phyloP scores from a whole-genome alignment of 2,888 invertebrate genomes.

The Macrophya alboannulata region DNA sequence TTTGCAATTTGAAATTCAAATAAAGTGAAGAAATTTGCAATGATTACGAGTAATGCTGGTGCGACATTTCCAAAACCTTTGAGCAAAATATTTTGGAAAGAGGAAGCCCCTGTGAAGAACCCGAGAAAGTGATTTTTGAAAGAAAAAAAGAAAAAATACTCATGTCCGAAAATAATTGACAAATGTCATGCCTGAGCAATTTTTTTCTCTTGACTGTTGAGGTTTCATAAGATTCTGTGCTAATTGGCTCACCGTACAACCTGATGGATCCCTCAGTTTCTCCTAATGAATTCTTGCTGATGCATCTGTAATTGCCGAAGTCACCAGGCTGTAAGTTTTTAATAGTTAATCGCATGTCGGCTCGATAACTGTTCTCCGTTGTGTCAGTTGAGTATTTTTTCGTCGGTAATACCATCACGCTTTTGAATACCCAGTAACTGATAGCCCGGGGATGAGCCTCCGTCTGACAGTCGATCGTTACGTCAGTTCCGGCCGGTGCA shows the following conservation, averaged over 20 bases:
- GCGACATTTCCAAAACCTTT: neutral
- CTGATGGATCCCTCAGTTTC: slow-evolving; percentile 96
- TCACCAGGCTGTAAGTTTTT: slow-evolving; percentile 91
- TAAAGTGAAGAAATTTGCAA: neutral
- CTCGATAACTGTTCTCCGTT: slow-evolving; percentile 93
- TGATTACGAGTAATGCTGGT: neutral
- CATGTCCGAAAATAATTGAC: neutral
- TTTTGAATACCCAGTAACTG: slow-evolving; percentile 96
- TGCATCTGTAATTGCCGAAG: slow-evolving; percentile 95
- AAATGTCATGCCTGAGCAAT: neutral
- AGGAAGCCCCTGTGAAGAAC: neutral
- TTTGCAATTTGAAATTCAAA: too few species aligned
- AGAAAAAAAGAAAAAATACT: neutral
- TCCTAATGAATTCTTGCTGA: slow-evolving; percentile 96
- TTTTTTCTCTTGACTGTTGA: neutral
- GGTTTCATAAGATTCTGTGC: neutral
- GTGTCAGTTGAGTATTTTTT: slow-evolving; percentile 93
- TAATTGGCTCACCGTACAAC: slow-evolving; percentile 88
- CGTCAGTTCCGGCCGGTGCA: slow-evolving; percentile 94
- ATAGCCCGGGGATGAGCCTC: slow-evolving; percentile 96
- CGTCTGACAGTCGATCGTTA: slow-evolving; percentile 95
- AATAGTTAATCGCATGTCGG: slow-evolving; percentile 94
- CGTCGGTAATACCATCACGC: slow-evolving; percentile 93
- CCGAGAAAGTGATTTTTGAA: neutral
- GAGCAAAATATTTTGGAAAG: neutral